phyloP scores from a whole-genome alignment of 2,113 vertebrate genomes.

The Cavia aperea region DNA sequence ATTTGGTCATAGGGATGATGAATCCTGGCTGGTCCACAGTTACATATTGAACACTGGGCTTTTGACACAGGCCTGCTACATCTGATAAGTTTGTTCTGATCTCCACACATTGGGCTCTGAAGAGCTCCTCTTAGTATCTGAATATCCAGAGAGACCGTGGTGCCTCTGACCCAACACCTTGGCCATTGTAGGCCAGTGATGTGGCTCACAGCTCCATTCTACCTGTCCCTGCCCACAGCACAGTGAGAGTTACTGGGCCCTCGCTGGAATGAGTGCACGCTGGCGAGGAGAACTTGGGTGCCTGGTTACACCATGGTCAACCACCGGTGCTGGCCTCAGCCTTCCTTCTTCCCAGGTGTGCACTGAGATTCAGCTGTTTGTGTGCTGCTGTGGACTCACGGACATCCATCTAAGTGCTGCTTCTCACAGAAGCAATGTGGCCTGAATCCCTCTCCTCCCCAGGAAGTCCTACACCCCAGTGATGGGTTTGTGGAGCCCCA shows the following conservation, averaged over 20 bases:
- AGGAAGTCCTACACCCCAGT: neutral
- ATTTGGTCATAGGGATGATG: accelerated
- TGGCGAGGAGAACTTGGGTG: no score
- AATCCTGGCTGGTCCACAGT: neutral
- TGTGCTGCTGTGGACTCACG: accelerated
- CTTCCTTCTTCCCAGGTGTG: neutral
- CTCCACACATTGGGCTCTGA: neutral
- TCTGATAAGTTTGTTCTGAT: neutral
- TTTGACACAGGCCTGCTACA: neutral
- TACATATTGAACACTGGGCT: neutral
- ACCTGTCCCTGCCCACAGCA: neutral
- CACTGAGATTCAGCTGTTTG: neutral
- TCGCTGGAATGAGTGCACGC: neutral
- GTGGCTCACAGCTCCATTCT: neutral
- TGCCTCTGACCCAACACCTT: neutral
- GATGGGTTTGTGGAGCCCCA: neutral
- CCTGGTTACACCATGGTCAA: neutral
- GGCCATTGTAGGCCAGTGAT: accelerated
- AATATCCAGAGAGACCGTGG: neutral
- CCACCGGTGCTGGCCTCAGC: accelerated
- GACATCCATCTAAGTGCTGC: accelerated
- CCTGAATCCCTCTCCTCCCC: neutral
- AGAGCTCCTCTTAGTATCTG: neutral
- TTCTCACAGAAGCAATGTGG: no score
- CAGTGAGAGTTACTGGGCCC: accelerated